These are phyloP conservation scores for Meandrina meandrites DNA, from an alignment of 92 coral and sea anemone genomes.

Conservation along the genomic window DNA sequence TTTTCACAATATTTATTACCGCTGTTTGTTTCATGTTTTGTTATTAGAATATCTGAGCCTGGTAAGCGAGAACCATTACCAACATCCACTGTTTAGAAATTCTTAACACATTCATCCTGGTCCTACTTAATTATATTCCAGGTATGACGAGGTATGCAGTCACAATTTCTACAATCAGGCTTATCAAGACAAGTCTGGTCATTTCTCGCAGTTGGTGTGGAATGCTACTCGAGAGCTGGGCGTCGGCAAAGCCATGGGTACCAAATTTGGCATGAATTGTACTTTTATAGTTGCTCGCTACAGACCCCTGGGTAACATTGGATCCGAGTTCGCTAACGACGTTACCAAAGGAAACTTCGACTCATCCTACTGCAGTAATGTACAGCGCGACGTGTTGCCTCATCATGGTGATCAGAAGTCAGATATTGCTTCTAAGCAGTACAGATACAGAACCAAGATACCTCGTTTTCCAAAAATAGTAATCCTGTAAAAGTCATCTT, in stretches of 20 bases:
- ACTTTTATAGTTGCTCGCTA: constrained; percentile 93
- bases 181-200: constrained; percentile 87
- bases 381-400: constrained; percentile 47
- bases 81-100: too few species aligned
- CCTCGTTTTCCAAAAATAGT: constrained; percentile 29
- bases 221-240: constrained; percentile 81
- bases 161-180: constrained; percentile 83
- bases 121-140: constrained; percentile 9
- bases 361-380: constrained; percentile 78
- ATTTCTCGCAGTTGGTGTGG: constrained; percentile 94
- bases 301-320: constrained; percentile 79
- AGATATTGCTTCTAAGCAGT: neutral
- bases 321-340: constrained; percentile 59
- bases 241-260: constrained; percentile 79
- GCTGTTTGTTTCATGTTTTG: too few species aligned
- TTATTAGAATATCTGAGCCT: too few species aligned
- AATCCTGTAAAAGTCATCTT: neutral
- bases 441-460: constrained; percentile 35
- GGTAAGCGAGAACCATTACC: too few species aligned
- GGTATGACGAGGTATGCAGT: constrained; percentile 96
- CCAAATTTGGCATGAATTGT: constrained; percentile 88
- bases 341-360: constrained; percentile 84
- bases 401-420: neutral
- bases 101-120: neutral
- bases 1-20: too few species aligned